phyloP scores from a whole-genome alignment of 2,888 invertebrate genomes.

The Perdita meconis region DNA sequence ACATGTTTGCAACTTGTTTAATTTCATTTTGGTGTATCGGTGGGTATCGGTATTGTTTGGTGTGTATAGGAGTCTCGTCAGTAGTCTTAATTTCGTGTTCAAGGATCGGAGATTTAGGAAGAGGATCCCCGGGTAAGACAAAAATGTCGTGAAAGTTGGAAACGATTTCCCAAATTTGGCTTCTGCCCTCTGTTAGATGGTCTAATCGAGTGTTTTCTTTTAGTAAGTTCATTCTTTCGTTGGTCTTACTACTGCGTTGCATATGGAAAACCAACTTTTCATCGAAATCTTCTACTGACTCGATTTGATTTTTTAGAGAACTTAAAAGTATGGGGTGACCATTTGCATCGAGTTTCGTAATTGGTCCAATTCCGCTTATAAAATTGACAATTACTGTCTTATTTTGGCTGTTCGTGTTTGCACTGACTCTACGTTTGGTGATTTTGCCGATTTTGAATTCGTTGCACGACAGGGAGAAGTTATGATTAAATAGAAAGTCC shows the following conservation, averaged over 20 bases:
- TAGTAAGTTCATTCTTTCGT: background rate
- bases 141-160: slow-evolving; percentile 1
- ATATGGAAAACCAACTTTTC: slow-evolving; percentile 9
- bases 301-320: slow-evolving; percentile 14
- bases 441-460: slow-evolving; percentile 10
- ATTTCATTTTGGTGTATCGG: slow-evolving; percentile 25
- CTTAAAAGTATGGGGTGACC: background rate
- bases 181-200: background rate
- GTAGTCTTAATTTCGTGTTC: slow-evolving; percentile 24
- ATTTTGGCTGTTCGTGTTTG: background rate
- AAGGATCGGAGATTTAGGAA: slow-evolving; percentile 12
- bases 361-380: slow-evolving; percentile 2
- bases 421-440: background rate
- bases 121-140: background rate
- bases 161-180: background rate
- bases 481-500: slow-evolving; percentile 2
- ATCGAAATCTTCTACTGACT: slow-evolving; percentile 10
- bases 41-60: slow-evolving; percentile 20
- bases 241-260: background rate
- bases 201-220: slow-evolving; percentile 11
- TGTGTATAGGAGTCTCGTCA: slow-evolving; percentile 14
- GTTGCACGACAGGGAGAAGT: background rate
- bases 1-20: slow-evolving; percentile 1
- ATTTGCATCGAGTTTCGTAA: slow-evolving; percentile 11
- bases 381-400: slow-evolving; percentile 14